Conservation (phyloP, 2,888 invertebrate species). For the Deilephila elpenor region DNA sequence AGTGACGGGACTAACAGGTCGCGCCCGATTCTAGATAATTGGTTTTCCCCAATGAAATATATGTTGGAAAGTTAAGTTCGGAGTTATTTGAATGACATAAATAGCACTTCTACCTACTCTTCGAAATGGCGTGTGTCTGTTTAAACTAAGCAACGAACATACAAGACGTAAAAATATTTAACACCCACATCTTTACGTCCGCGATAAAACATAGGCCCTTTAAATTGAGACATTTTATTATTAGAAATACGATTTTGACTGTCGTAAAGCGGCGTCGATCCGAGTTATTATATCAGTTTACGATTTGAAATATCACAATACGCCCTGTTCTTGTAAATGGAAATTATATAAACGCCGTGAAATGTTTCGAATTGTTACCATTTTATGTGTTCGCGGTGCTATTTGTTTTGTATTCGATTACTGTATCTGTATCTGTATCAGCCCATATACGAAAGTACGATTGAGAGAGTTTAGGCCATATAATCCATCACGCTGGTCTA, state of each 20-base stretch:
- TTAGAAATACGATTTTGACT: slow-evolving; percentile 82
- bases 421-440: no score
- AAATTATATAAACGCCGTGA: slow-evolving; percentile 43
- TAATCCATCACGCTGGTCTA: no score
- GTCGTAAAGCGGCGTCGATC: slow-evolving; percentile 75
- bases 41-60: no score
- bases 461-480: no score
- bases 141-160: slow-evolving; percentile 65
- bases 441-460: no score
- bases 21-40: no score
- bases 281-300: slow-evolving; percentile 78
- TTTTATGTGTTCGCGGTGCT: slow-evolving; percentile 10
- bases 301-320: slow-evolving; percentile 74
- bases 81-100: no score
- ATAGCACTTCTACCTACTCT: background rate
- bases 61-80: no score
- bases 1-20: no score
- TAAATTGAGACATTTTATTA: slow-evolving; percentile 83
- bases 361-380: slow-evolving; percentile 33
- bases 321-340: slow-evolving; percentile 50
- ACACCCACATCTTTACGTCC: slow-evolving; percentile 69
- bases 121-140: background rate
- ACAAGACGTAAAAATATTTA: slow-evolving; percentile 66
- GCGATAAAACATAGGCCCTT: slow-evolving; percentile 78
- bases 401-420: slow-evolving; percentile 10